phyloP scores from a whole-genome alignment of 2,888 invertebrate genomes.

The Antheraea yamamai region DNA sequence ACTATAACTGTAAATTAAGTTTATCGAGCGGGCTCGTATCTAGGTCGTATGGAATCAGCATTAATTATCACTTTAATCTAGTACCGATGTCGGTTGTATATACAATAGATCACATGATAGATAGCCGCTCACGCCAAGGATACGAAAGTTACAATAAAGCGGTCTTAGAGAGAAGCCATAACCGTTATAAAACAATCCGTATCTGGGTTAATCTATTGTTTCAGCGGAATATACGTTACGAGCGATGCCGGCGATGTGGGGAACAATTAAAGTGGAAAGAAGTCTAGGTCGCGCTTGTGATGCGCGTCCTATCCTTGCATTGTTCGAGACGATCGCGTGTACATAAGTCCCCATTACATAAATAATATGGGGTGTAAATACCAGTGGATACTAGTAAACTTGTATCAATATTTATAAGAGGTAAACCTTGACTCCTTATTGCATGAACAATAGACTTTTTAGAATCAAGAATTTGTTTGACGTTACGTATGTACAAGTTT shows the following conservation, averaged over 20 bases:
- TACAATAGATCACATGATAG: conserved; percentile 82
- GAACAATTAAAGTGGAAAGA: conserved; percentile 73
- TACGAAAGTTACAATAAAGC: conserved; percentile 66
- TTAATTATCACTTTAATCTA: conserved; percentile 81
- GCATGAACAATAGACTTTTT: conserved; percentile 49
- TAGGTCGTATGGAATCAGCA: conserved; percentile 83
- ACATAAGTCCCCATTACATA: conserved; percentile 78
- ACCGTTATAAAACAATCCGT: conserved; percentile 42
- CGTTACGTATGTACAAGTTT: conserved; percentile 32
- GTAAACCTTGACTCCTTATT: conserved; percentile 62
- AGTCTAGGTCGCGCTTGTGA: conserved; percentile 72
- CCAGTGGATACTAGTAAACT: conserved; percentile 52
- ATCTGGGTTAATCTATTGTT: conserved; percentile 77
- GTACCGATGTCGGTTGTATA: conserved; percentile 74
- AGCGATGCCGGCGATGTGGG: conserved; percentile 72
- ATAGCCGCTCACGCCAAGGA: conserved; percentile 76
- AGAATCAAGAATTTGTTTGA: conserved; percentile 40
- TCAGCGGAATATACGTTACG: conserved; percentile 60
- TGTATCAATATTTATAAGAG: conserved; percentile 61
- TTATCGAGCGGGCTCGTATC: conserved; percentile 77
- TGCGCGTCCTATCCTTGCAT: conserved; percentile 74
- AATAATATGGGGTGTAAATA: conserved; percentile 72
- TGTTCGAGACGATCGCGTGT: conserved; percentile 76
- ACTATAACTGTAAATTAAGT: conserved; percentile 81
- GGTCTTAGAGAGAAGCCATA: conserved; percentile 52